Evolutionary conservation across 2,797 vertebrate genomes (phyloP).

Genomic region (Channallabes apus): DNA sequence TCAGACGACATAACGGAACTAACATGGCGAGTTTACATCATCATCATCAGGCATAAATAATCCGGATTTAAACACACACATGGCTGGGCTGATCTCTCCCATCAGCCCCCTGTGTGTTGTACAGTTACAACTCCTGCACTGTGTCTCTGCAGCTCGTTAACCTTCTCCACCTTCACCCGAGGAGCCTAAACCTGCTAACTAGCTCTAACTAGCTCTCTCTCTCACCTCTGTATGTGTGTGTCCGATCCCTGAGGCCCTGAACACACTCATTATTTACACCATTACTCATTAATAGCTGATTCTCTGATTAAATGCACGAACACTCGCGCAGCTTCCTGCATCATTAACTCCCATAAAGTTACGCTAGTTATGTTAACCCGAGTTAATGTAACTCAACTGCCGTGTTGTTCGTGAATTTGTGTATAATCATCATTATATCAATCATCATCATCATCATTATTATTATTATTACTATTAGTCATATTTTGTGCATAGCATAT

Average conservation of each 20-base stretch:
- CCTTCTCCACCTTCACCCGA: background rate
- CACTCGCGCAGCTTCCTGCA: background rate
- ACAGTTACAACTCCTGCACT: background rate
- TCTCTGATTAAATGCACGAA: background rate
- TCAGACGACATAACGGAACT: background rate
- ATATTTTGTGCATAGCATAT: background rate
- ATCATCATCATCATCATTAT: background rate
- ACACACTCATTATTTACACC: background rate
- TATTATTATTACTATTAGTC: background rate
- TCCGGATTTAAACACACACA: background rate
- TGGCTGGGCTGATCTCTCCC: background rate
- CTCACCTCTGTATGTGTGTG: too few species aligned
- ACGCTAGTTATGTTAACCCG: background rate
- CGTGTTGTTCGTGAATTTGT: background rate
- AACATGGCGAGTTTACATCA: background rate
- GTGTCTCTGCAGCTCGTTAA: background rate
- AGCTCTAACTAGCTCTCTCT: background rate
- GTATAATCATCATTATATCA: too few species aligned
- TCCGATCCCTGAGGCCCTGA: too few species aligned
- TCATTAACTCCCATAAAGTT: conserved; percentile 13
- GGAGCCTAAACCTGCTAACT: background rate
- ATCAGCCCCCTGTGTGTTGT: background rate
- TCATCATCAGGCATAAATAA: too few species aligned
- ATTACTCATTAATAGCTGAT: background rate
- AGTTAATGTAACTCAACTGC: background rate